phyloP scores from a whole-genome alignment of 2,113 vertebrate species.

The Potamarius usumacintae region DNA sequence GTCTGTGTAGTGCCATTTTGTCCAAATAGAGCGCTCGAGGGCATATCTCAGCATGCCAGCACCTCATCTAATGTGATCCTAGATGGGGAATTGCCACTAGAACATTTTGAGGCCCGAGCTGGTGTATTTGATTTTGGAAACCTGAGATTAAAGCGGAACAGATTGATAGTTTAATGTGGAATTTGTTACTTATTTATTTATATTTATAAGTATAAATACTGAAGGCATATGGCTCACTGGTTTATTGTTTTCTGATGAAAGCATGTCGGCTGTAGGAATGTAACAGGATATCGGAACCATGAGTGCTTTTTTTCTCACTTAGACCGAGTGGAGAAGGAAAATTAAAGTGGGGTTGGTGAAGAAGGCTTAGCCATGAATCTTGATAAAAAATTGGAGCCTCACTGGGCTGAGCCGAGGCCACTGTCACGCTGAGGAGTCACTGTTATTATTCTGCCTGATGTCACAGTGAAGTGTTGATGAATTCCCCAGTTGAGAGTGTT shows the following conservation, averaged over 20 bases:
- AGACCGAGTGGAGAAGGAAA: constrained; percentile 48
- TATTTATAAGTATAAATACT: constrained; percentile 48
- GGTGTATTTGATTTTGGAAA: constrained; percentile 10
- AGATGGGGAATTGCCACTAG: constrained; percentile 2
- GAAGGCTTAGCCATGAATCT: constrained; percentile 49
- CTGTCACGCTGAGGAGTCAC: constrained; percentile 39
- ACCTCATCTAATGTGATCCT: constrained; percentile 20
- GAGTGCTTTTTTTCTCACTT: constrained; percentile 15
- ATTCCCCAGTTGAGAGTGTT: constrained; percentile 46
- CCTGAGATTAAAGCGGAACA: constrained; percentile 42
- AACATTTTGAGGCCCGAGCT: constrained; percentile 3
- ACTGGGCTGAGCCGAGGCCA: constrained; percentile 40
- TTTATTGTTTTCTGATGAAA: constrained; percentile 30
- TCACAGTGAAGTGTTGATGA: constrained; percentile 51
- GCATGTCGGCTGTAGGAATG: not conserved
- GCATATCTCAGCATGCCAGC: constrained; percentile 24
- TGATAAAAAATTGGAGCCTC: constrained; percentile 45
- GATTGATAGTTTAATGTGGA: constrained; percentile 45
- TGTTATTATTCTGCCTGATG: constrained; percentile 42
- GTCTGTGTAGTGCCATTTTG: constrained; percentile 17
- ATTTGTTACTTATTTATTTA: constrained; percentile 51
- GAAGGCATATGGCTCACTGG: constrained; percentile 41
- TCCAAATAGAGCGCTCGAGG: constrained; percentile 28
- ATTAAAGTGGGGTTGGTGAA: constrained; percentile 43
- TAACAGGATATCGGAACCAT: constrained; percentile 1